These are phyloP conservation scores for Aplodontia rufa DNA, from an alignment of 2,113 vertebrate species.

Conservation along the genomic window DNA sequence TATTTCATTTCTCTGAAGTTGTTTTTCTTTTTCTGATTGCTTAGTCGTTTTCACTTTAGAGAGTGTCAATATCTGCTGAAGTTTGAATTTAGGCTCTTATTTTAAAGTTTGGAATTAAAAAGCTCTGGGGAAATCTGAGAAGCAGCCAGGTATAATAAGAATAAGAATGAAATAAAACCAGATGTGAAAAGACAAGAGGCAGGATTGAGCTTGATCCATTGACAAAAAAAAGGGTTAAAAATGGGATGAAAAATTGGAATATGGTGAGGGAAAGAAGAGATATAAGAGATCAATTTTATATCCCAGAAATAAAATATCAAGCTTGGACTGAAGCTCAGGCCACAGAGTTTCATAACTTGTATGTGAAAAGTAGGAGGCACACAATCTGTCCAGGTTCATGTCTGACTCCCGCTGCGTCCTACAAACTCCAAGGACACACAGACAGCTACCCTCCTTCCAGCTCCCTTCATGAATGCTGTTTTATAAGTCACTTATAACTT, in stretches of 20 bases:
- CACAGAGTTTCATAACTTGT: background rate
- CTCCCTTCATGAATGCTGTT: background rate
- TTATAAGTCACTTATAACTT: background rate
- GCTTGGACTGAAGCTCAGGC: background rate
- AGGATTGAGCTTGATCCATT: background rate
- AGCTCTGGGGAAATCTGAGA: background rate
- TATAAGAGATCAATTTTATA: background rate
- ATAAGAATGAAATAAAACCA: background rate
- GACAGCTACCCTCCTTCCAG: background rate
- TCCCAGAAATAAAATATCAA: background rate
- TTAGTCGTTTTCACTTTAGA: background rate
- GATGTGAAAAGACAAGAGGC: background rate
- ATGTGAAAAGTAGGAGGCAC: background rate
- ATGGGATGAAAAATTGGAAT: background rate
- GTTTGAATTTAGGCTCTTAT: background rate
- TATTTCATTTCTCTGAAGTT: background rate
- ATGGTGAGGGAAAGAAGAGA: background rate
- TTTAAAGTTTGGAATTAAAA: background rate
- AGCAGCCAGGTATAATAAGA: background rate
- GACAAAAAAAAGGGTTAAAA: background rate
- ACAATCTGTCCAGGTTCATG: background rate
- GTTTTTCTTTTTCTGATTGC: background rate
- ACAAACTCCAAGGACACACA: background rate
- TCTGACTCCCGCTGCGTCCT: rapidly evolving
- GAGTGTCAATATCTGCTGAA: background rate